phyloP scores from a whole-genome alignment of 2,113 vertebrate genomes.

The Lampris incognitus region DNA sequence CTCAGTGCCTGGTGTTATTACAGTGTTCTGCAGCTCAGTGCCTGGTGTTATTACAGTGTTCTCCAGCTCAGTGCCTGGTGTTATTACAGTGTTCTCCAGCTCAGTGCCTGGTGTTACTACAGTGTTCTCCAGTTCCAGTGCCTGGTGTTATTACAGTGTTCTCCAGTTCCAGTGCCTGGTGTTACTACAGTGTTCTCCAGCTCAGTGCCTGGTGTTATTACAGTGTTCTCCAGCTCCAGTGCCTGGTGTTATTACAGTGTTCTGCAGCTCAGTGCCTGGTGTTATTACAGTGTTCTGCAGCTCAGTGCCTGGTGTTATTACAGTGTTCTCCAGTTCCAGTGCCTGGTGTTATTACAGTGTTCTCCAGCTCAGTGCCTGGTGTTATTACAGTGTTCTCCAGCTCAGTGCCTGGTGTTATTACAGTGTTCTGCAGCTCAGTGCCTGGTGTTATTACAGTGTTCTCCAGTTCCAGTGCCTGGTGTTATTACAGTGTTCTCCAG shows the following conservation, averaged over 20 bases:
- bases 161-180: neutral
- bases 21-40: neutral
- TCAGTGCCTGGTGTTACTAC: neutral
- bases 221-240: too few species aligned
- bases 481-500: constrained; percentile 13
- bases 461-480: constrained; percentile 13
- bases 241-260: constrained; percentile 1
- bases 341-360: neutral
- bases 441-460: neutral
- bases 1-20: constrained; percentile 16
- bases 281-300: too few species aligned
- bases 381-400: constrained; percentile 13
- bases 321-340: constrained; percentile 7
- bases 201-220: too few species aligned
- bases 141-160: constrained; percentile 11
- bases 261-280: neutral
- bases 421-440: too few species aligned
- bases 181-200: too few species aligned
- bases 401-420: neutral
- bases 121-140: constrained; percentile 6
- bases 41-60: too few species aligned
- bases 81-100: too few species aligned
- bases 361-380: neutral
- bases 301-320: neutral
- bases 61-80: too few species aligned